A percentile compares a stretch with the other conserved stretches of the same genome.
phyloP scores from a whole-genome alignment of 2,888 invertebrate genomes.

The Halictus quadricinctus region DNA sequence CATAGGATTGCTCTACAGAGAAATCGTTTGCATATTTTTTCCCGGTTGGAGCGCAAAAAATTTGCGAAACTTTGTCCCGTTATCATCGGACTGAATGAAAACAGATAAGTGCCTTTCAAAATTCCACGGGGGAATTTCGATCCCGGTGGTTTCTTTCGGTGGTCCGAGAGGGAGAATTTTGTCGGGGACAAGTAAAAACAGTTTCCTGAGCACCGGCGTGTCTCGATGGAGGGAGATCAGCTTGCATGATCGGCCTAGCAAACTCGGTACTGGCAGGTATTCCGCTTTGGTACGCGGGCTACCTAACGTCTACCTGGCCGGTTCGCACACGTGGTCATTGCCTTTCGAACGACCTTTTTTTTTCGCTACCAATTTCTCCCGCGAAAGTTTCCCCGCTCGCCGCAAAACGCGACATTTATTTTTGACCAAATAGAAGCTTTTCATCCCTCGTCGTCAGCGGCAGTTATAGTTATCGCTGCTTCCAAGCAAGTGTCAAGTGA shows the following conservation, averaged over 20 bases:
- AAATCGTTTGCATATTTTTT: background rate
- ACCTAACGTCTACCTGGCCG: conserved; percentile 52
- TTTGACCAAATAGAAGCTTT: background rate
- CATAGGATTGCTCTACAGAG: background rate
- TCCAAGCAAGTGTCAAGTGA: background rate
- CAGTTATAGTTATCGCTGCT: background rate
- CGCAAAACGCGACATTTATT: background rate
- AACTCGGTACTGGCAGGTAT: conserved; percentile 44
- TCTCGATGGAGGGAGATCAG: conserved; percentile 54
- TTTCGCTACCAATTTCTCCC: conserved; percentile 1
- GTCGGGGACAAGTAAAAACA: conserved; percentile 11
- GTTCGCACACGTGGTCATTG: conserved; percentile 6
- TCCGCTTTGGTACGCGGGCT: conserved; percentile 54
- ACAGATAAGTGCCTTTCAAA: background rate
- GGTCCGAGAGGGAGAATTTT: background rate
- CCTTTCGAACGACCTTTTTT: background rate
- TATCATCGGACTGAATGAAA: background rate
- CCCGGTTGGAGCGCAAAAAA: background rate
- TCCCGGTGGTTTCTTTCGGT: background rate
- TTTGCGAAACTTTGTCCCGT: background rate
- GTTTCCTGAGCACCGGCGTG: conserved; percentile 20
- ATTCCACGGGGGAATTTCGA: background rate
- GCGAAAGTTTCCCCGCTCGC: background rate
- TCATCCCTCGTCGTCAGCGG: background rate
- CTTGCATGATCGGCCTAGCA: conserved; percentile 55